Percentiles rank a stretch among this genome's conserved stretches.
These are phyloP conservation scores for Callyntrura guangdongensis DNA, from an alignment of 2,888 invertebrate species.

Conservation along the genomic window DNA sequence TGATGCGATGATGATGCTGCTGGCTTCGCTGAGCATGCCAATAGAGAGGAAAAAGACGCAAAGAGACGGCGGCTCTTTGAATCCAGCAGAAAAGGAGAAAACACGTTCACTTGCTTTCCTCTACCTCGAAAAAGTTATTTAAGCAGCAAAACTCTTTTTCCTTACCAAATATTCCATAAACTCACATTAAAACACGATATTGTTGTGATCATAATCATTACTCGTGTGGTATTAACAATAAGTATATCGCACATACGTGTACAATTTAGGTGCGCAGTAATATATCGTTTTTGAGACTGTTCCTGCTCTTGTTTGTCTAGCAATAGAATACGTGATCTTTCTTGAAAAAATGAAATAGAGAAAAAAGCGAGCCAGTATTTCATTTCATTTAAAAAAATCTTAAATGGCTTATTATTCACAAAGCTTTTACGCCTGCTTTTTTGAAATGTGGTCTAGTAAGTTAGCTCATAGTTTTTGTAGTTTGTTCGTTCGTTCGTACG, in stretches of 20 bases:
- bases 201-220: not conserved
- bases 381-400: slow-evolving; percentile 65
- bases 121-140: slow-evolving; percentile 28
- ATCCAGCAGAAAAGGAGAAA: slow-evolving; percentile 60
- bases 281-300: not conserved
- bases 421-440: slow-evolving; percentile 64
- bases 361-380: slow-evolving; percentile 72
- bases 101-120: slow-evolving; percentile 54
- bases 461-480: not conserved
- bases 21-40: slow-evolving; percentile 34
- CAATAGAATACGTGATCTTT: slow-evolving; percentile 66
- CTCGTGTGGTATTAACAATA: not conserved
- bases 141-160: slow-evolving; percentile 43
- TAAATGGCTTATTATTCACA: slow-evolving; percentile 63
- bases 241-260: not conserved
- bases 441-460: slow-evolving; percentile 22
- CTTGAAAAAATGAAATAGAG: slow-evolving; percentile 50
- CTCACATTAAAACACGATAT: not conserved
- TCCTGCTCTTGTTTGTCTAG: slow-evolving; percentile 32
- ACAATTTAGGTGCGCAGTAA: not conserved
- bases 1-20: slow-evolving; percentile 10
- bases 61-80: slow-evolving; percentile 55
- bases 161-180: slow-evolving; percentile 18
- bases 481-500: slow-evolving; percentile 31
- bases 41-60: slow-evolving; percentile 11